Conservation (phyloP, 2,888 invertebrate genomes). For the Protodeltote pygarga region DNA sequence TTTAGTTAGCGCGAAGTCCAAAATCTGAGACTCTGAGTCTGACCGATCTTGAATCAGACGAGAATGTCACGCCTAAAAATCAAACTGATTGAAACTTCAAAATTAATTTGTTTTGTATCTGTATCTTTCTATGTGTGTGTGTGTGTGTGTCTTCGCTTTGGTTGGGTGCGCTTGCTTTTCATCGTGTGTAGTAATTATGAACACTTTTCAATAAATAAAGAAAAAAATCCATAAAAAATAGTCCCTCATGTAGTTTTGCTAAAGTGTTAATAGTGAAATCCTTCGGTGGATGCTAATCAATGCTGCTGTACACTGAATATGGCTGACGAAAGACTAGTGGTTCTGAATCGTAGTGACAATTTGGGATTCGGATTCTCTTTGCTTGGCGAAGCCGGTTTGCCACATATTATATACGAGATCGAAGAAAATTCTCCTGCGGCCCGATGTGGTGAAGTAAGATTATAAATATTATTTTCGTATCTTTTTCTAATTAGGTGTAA, state of each 20-base stretch:
- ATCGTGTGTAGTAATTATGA: conserved; percentile 75
- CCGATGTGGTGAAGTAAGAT: conserved; percentile 94
- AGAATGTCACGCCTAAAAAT: conserved; percentile 25
- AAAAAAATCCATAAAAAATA: conserved; percentile 59
- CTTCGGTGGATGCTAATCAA: conserved; percentile 77
- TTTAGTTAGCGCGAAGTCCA: too few species aligned
- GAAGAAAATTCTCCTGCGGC: conserved; percentile 97
- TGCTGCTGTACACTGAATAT: conserved; percentile 88
- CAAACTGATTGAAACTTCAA: conserved; percentile 42
- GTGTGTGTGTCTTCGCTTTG: conserved; percentile 74
- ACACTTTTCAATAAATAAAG: conserved; percentile 68
- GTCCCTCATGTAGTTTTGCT: conserved; percentile 63
- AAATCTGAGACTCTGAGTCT: too few species aligned
- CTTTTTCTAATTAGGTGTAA: neutral
- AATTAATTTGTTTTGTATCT: too few species aligned
- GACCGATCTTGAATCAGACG: neutral
- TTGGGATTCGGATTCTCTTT: conserved; percentile 96
- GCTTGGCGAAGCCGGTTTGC: conserved; percentile 95
- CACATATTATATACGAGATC: conserved; percentile 97
- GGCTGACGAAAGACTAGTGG: conserved; percentile 96
- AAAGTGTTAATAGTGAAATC: conserved; percentile 73
- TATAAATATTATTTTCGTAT: conserved; percentile 22
- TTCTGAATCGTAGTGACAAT: conserved; percentile 94
- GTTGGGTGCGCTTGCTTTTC: conserved; percentile 81
- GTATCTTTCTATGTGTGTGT: conserved; percentile 61